These are phyloP conservation scores for Metacarcinus magister DNA, from an alignment of 2,888 invertebrate species.

Conservation along the genomic window DNA sequence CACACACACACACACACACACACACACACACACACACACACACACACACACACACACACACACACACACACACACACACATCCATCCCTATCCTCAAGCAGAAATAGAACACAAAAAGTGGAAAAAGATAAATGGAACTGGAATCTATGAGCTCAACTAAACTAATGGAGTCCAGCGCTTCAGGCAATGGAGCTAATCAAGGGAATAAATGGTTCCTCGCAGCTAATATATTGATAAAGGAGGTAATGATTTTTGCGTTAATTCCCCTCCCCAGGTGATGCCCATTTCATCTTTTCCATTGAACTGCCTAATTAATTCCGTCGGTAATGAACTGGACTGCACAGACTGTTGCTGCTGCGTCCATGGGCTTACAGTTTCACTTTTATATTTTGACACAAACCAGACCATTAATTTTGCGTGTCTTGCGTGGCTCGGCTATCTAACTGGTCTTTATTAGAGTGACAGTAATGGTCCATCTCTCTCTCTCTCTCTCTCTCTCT, in stretches of 20 bases:
- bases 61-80: too few relatives aligned
- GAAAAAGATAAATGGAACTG: background rate
- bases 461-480: background rate
- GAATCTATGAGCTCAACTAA: background rate
- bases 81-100: too few relatives aligned
- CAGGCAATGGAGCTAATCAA: constrained; percentile 16
- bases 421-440: background rate
- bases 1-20: too few relatives aligned
- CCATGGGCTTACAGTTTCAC: background rate
- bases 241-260: background rate
- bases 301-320: background rate
- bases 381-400: background rate
- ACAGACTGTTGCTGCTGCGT: background rate
- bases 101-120: background rate
- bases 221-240: constrained; percentile 2
- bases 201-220: background rate
- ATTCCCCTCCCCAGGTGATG: background rate
- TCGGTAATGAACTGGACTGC: background rate
- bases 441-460: background rate
- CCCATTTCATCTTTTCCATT: background rate
- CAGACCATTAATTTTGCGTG: background rate
- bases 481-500: too few relatives aligned
- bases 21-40: too few relatives aligned
- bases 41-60: too few relatives aligned
- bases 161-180: background rate